Base-by-base conservation (phyloP, 2,888 invertebrate genomes). In the Acrobasis consociella region DNA sequence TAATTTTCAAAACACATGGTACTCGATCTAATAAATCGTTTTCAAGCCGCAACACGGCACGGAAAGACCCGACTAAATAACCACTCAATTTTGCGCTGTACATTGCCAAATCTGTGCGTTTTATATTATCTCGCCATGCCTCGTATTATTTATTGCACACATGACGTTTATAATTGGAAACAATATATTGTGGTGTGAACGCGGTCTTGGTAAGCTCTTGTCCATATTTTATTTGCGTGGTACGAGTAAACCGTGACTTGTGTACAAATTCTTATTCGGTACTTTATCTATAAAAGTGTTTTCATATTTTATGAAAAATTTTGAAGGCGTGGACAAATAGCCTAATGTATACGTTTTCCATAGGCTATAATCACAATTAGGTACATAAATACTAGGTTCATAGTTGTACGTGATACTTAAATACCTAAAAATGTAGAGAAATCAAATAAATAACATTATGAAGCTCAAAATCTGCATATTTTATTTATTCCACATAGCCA, bases 131-230 rank as follows among this genome's bases (percentile, higher is more conserved):
- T 58, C 64, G 58, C 60, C 52, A 52, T 62, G 61, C n/a, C 49
- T 56, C 49, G 51, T 46, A n/a, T 58, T 64, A 62, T 62, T 64
- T 62, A 64, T 64, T 60, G 39, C 62, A 53, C 59, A 42, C 49
- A 59, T 46, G 64, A 60, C 64, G 49, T 62, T 59, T 61, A 55
- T 64, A 64, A 64, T 64, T 62, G 64, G 60, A 64, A 59, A 58
- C 64, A 50, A 64, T 60, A 58, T 62, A 62, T 64, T 64, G 53
- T 58, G 52, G 58, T 55, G 53, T 39, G 60, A 64, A 62, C 58
- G 49, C 64, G 52, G 58, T 59, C 15, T 61, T 39, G 53, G 17
- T 31, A 13, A 51, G 50, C 22, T 59, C 16, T 49, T 49, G 61
- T 31, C 53, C 61, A 55, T 55, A 62, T 62, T 62, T 62, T 62